Evolutionary conservation across 2,888 invertebrate genomes (phyloP).

Genomic region (Tolmerus cingulatus): DNA sequence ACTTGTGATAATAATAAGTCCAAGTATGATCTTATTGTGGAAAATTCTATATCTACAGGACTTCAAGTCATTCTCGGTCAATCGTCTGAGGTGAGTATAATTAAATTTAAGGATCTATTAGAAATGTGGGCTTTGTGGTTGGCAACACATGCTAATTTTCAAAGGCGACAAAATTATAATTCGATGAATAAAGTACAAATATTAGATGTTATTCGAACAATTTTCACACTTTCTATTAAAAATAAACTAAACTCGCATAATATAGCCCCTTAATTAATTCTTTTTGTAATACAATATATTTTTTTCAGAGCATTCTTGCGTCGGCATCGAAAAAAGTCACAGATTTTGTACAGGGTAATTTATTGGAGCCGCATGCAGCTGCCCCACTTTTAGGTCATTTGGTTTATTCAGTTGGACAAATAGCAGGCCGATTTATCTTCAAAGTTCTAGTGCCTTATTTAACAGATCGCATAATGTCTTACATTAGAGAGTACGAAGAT

Average conservation of each 20-base stretch:
- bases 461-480: constrained; percentile 70
- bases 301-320: constrained; percentile 64
- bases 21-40: constrained; percentile 75
- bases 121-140: not conserved
- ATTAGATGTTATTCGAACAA: too few relatives aligned
- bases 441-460: constrained; percentile 77
- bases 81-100: constrained; percentile 70
- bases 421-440: constrained; percentile 75
- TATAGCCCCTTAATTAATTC: not conserved
- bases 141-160: not conserved
- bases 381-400: constrained; percentile 81
- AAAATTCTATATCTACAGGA: constrained; percentile 74
- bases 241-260: not conserved
- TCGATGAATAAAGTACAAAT: too few relatives aligned
- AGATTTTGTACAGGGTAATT: constrained; percentile 74
- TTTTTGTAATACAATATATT: not conserved
- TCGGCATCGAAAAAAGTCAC: constrained; percentile 79
- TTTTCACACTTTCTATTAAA: too few relatives aligned
- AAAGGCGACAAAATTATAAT: not conserved
- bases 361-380: constrained; percentile 85
- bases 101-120: not conserved
- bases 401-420: constrained; percentile 71
- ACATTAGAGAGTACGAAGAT: constrained; percentile 73
- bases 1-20: constrained; percentile 70
- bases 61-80: constrained; percentile 76